phyloP scores from a whole-genome alignment of 2,113 vertebrate species.

The Aythya baeri region DNA sequence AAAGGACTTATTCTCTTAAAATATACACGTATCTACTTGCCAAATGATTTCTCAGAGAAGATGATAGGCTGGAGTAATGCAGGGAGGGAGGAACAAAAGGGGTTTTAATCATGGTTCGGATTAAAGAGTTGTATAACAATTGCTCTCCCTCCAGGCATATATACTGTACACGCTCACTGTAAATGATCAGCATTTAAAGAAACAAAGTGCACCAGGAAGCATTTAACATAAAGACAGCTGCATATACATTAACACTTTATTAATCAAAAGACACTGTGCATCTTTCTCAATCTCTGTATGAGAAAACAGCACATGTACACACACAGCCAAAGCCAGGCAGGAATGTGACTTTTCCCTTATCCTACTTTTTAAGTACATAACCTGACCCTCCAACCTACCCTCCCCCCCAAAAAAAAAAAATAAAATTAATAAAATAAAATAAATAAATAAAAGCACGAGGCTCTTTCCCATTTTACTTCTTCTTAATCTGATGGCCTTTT shows the following conservation, averaged over 20 bases:
- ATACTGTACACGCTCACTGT: constrained; percentile 35
- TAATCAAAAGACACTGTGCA: background rate
- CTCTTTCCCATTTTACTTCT: background rate
- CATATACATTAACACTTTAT: constrained; percentile 38
- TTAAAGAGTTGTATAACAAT: constrained; percentile 69
- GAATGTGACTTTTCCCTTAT: background rate
- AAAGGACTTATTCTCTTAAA: constrained; percentile 56
- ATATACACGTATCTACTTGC: constrained; percentile 58
- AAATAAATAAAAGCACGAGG: accelerated
- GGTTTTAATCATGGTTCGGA: constrained; percentile 59
- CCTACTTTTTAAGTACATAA: background rate
- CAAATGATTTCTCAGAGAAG: constrained; percentile 64
- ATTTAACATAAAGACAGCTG: constrained; percentile 32
- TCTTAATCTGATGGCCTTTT: background rate
- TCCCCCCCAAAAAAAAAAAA: background rate
- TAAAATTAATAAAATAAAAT: background rate
- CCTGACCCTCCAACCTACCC: background rate
- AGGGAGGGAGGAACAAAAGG: constrained; percentile 62
- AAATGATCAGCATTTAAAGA: constrained; percentile 56
- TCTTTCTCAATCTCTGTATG: background rate
- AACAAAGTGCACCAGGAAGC: constrained; percentile 23
- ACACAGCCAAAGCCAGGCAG: background rate
- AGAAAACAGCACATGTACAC: background rate
- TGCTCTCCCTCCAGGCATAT: constrained; percentile 63
- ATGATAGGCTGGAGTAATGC: constrained; percentile 61